Evolutionary conservation across 2,888 invertebrate genomes (phyloP).

Genomic region (Caenorhabditis sinica): DNA sequence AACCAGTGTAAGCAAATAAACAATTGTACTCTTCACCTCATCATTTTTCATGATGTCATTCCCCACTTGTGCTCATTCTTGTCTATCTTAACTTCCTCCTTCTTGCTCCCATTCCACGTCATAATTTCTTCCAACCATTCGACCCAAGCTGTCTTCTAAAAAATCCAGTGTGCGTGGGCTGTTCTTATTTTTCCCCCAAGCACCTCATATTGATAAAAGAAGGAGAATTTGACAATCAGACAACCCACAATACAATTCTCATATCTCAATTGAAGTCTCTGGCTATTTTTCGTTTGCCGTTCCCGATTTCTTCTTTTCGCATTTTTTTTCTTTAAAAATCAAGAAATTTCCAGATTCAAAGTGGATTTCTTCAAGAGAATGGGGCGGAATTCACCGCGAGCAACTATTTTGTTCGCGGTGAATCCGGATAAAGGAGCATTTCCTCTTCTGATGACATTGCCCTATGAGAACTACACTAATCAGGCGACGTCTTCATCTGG

Average conservation of each 20-base stretch:
- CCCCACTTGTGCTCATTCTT: constrained; percentile 3
- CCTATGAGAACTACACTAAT: constrained; percentile 61
- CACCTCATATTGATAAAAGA: not conserved
- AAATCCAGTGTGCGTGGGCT: constrained; percentile 16
- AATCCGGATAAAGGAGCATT: constrained; percentile 69
- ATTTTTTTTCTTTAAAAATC: not conserved
- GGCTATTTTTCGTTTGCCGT: not conserved
- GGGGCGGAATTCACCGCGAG: constrained; percentile 61
- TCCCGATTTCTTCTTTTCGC: not conserved
- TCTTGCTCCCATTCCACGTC: constrained; percentile 11
- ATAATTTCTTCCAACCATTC: not conserved
- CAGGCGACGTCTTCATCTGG: constrained; percentile 48
- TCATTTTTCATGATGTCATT: constrained; percentile 9
- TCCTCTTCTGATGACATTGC: constrained; percentile 67
- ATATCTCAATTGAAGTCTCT: constrained; percentile 18
- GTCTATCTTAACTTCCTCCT: not conserved
- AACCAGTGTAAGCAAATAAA: constrained; percentile 21
- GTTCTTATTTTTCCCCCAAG: not conserved
- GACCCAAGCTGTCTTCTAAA: not conserved
- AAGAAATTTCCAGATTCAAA: constrained; percentile 32
- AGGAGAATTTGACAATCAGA: constrained; percentile 29
- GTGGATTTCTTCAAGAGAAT: constrained; percentile 47
- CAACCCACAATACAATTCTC: constrained; percentile 24
- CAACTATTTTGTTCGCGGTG: constrained; percentile 65
- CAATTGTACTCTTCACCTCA: constrained; percentile 4